Evolutionary conservation across 2,888 invertebrate species (phyloP).

Genomic region (Acronicta aceris): DNA sequence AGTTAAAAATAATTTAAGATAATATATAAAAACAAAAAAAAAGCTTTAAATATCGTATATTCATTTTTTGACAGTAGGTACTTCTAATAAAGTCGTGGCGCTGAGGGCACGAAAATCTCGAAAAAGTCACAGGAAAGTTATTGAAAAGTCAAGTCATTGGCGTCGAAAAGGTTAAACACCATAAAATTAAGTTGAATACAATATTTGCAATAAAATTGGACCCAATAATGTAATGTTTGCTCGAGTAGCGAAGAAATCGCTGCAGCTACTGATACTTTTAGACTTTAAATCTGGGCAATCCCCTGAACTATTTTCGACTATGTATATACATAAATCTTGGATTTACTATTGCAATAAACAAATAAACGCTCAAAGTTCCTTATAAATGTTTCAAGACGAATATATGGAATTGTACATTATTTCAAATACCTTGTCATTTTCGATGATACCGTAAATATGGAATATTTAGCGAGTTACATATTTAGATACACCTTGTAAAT

Average conservation of each 20-base stretch:
- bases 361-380: slow-evolving; percentile 44
- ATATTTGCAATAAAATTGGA: not conserved
- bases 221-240: slow-evolving; percentile 5
- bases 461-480: too few species aligned
- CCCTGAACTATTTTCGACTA: slow-evolving; percentile 46
- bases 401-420: slow-evolving; percentile 11
- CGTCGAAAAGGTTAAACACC: too few species aligned
- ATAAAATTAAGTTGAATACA: not conserved
- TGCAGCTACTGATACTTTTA: slow-evolving; percentile 34
- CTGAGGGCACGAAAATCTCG: too few species aligned
- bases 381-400: slow-evolving; percentile 34
- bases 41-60: too few species aligned
- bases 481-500: too few species aligned
- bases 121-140: too few species aligned
- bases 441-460: not conserved
- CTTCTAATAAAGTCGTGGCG: too few species aligned
- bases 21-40: too few species aligned
- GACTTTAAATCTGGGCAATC: slow-evolving; percentile 48
- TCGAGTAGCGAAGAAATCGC: slow-evolving; percentile 26
- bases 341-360: slow-evolving; percentile 51
- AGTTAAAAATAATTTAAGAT: too few species aligned
- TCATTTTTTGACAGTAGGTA: too few species aligned
- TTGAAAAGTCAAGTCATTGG: too few species aligned
- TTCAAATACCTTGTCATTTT: slow-evolving; percentile 11
- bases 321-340: slow-evolving; percentile 54